phyloP scores from a whole-genome alignment of 1,140 invertebrate species.

The Caenorhabditis brenneri region DNA sequence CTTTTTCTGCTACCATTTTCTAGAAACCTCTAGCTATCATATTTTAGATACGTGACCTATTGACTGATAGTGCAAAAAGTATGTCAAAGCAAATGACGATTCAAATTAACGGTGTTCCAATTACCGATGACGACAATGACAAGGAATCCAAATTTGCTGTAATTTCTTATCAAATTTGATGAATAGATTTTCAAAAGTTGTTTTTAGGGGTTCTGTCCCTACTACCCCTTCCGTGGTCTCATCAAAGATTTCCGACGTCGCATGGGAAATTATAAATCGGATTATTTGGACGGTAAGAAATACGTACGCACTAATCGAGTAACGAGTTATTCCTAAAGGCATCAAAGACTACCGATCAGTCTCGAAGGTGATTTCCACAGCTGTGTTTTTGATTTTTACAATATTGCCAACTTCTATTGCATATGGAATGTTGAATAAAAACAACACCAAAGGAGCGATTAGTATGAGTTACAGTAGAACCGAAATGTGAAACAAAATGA shows the following conservation, averaged over 20 bases:
- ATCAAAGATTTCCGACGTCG: slow-evolving; percentile 57
- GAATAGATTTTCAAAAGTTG: not conserved
- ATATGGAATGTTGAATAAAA: slow-evolving; percentile 73
- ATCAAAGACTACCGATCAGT: slow-evolving; percentile 67
- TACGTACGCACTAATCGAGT: not conserved
- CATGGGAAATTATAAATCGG: slow-evolving; percentile 54
- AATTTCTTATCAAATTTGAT: too few relatives aligned
- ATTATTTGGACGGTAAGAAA: slow-evolving; percentile 58
- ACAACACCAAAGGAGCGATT: slow-evolving; percentile 72
- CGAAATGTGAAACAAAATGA: slow-evolving; percentile 1
- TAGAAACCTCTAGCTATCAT: slow-evolving; percentile 55
- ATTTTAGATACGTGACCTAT: slow-evolving; percentile 73
- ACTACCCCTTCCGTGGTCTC: slow-evolving; percentile 53
- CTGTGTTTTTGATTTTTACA: slow-evolving; percentile 73
- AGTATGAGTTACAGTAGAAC: slow-evolving; percentile 62
- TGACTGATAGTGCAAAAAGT: slow-evolving; percentile 72
- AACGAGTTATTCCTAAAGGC: slow-evolving; percentile 26
- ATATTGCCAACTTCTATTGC: slow-evolving; percentile 73
- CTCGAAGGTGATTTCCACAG: slow-evolving; percentile 72
- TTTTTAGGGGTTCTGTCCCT: slow-evolving; percentile 11
- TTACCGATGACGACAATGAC: slow-evolving; percentile 14
- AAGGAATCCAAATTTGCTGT: slow-evolving; percentile 30
- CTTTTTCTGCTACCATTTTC: not conserved
- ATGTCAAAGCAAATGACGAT: slow-evolving; percentile 69
- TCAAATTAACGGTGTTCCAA: slow-evolving; percentile 60